Evolutionary conservation across 2,797 vertebrate species (phyloP), one percentile per base, ranked within the genome.

Genomic region (Sebastiscus tertius): DNA sequence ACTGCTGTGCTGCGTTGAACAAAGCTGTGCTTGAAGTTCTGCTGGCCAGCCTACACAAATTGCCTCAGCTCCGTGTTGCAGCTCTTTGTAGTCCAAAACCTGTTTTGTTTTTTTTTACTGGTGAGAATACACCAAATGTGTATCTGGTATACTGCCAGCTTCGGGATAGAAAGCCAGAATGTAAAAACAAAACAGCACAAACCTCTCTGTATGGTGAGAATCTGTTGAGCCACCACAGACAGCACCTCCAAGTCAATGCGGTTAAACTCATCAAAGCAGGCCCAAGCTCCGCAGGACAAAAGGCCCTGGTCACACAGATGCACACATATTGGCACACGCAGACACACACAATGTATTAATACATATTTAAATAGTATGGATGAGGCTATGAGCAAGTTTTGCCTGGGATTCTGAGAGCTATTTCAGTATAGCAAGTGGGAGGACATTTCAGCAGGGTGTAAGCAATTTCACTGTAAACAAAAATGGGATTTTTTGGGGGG

Each of bases 241-340:
- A 98, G 96, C 63, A 98, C 97, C 94, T 98, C 97, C 95, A 98
- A 92, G 93, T 98, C 97, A 88, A 98, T 98, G 80, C 97, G 96
- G 92, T 98, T 98, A 89, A 98, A 98, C 88, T 99, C 97, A 89
- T 99, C 97, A 93, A 99, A 98, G 92, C 98, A 98, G 86, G 97
- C 97, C 97, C 97, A 98, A 18, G 97, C 97, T 72, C 97, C 97
- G 61, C 97, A 97, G 65, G 96, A 97, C 91, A 99, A 93, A 74
- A 98, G 94, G 29, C 97, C 97, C 97, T 98, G 81, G 2, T 88
- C 88, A 26, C 70, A 60, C 10, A 24, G 24, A 71, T 1, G 34
- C 42, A 68, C 66, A 77, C 39, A 64, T 13, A 73, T 26, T 14
- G 12, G 8, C 56, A 81, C 42, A 72, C 1, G 33, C 65, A 69